Evolutionary conservation across 2,888 invertebrate species (phyloP).

Genomic region (Sphaerophoria rueppellii): DNA sequence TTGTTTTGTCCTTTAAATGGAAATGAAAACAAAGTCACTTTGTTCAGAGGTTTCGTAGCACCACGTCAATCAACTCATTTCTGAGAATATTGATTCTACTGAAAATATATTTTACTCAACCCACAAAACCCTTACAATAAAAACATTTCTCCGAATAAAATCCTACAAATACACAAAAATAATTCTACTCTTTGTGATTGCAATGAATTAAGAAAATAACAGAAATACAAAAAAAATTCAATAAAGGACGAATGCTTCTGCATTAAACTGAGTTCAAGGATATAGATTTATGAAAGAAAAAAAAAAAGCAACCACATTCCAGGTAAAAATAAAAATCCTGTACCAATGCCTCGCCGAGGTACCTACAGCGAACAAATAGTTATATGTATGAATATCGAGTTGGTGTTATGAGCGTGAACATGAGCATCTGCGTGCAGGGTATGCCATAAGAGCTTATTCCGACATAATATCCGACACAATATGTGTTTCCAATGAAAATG

Average conservation of each 20-base stretch:
- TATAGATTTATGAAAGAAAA: slow-evolving; percentile 21
- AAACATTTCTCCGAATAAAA: too few relatives aligned
- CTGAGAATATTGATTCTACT: too few relatives aligned
- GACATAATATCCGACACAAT: not conserved
- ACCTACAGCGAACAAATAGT: not conserved
- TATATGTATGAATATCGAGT: slow-evolving; percentile 10
- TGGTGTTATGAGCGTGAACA: not conserved
- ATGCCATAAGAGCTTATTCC: slow-evolving; percentile 1
- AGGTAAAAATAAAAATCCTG: slow-evolving; percentile 15
- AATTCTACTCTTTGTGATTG: not conserved
- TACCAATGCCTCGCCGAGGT: not conserved
- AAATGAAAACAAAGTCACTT: too few relatives aligned
- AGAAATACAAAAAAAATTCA: not conserved
- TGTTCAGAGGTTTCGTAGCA: too few relatives aligned
- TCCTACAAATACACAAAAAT: too few relatives aligned
- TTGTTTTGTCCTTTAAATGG: too few relatives aligned
- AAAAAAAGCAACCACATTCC: too few relatives aligned
- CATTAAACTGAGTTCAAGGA: slow-evolving; percentile 30
- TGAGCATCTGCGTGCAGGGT: slow-evolving; percentile 26
- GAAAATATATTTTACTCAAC: too few relatives aligned
- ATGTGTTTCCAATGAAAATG: slow-evolving; percentile 22
- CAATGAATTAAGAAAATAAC: not conserved
- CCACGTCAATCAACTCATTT: too few relatives aligned
- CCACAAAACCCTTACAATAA: too few relatives aligned
- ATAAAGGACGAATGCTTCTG: not conserved